Percentiles rank a stretch among this genome's conserved stretches.
Evolutionary conservation across 2,888 invertebrate species (phyloP).

Genomic region (Microctonus hyperodae): DNA sequence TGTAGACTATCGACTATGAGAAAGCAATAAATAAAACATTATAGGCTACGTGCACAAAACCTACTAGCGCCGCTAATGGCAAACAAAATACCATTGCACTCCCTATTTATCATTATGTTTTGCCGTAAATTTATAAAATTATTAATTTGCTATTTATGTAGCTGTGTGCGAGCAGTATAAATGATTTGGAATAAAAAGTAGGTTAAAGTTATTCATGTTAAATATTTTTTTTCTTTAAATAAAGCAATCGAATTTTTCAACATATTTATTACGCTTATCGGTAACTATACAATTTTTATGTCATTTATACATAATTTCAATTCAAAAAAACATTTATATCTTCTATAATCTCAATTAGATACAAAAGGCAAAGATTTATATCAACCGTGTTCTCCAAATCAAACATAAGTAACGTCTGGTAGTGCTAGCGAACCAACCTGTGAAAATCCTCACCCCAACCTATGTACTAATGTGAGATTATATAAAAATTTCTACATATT

Average conservation of each 20-base stretch:
- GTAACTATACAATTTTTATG: neutral
- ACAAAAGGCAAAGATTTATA: neutral
- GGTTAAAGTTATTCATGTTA: too few species aligned
- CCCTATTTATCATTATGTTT: too few species aligned
- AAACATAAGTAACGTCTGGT: neutral
- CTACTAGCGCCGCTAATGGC: too few species aligned
- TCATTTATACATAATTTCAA: neutral
- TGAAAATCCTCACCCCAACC: neutral
- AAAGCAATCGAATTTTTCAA: neutral
- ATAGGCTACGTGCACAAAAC: too few species aligned
- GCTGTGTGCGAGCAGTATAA: too few species aligned
- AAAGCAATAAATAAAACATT: too few species aligned
- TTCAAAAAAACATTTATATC: neutral
- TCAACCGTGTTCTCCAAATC: neutral
- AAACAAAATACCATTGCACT: too few species aligned
- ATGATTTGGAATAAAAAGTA: too few species aligned
- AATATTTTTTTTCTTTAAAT: neutral
- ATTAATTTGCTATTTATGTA: too few species aligned
- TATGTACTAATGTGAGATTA: neutral
- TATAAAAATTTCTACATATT: too few species aligned
- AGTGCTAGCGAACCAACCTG: neutral
- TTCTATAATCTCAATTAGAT: neutral
- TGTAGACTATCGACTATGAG: too few species aligned
- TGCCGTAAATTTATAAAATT: too few species aligned
- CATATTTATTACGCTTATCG: neutral